A percentile compares a stretch with the other conserved stretches of the same genome.
phyloP scores from a whole-genome alignment of 2,888 invertebrate genomes.

The Heliconius aoede region DNA sequence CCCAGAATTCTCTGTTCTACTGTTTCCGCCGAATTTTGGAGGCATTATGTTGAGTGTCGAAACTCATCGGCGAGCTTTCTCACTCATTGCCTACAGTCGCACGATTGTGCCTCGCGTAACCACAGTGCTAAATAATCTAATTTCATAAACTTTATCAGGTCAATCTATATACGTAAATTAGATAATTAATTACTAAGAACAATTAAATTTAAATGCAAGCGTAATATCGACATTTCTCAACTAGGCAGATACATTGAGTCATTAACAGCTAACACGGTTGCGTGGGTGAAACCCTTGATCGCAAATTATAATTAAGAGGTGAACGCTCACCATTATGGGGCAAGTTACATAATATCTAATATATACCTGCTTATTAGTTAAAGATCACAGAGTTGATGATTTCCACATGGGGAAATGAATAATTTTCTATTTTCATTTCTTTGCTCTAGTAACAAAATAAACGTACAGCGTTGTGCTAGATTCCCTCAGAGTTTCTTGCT shows the following conservation, averaged over 20 bases:
- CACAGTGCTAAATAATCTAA: no score
- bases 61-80: no score
- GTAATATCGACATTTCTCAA: constrained; percentile 34
- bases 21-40: no score
- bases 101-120: no score
- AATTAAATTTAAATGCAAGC: constrained; percentile 18
- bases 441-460: neutral
- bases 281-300: constrained; percentile 37
- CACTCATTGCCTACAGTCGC: no score
- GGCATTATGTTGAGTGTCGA: no score
- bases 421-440: neutral
- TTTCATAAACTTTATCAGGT: neutral
- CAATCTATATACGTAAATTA: no score
- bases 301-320: constrained; percentile 38
- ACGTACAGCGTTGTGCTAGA: no score
- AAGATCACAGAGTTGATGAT: neutral
- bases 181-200: neutral
- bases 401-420: neutral
- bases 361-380: neutral
- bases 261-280: constrained; percentile 40
- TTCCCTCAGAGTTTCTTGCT: neutral
- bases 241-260: constrained; percentile 31
- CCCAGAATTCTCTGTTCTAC: no score
- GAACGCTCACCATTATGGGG: constrained; percentile 30
- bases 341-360: neutral